Conservation (phyloP, 2,888 invertebrate species). For the Apamea sordens region DNA sequence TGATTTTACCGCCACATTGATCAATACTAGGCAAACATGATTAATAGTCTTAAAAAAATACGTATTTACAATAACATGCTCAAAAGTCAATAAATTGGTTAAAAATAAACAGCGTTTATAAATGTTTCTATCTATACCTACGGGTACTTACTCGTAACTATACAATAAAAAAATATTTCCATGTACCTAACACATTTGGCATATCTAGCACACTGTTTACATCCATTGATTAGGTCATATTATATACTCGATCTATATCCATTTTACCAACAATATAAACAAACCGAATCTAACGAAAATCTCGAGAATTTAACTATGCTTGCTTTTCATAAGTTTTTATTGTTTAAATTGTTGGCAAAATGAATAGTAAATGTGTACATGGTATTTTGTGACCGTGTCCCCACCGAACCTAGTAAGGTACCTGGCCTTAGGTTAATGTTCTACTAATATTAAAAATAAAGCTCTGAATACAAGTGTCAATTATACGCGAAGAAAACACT, state of each 20-base stretch:
- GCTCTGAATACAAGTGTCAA: constrained; percentile 60
- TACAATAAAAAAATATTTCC: constrained; percentile 70
- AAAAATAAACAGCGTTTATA: constrained; percentile 57
- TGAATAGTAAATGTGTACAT: constrained; percentile 24
- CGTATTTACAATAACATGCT: constrained; percentile 20
- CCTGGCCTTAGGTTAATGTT: constrained; percentile 48
- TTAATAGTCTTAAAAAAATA: neutral
- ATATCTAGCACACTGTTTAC: constrained; percentile 68
- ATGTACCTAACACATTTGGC: constrained; percentile 69
- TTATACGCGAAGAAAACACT: constrained; percentile 25
- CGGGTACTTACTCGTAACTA: constrained; percentile 58
- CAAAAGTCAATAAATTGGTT: constrained; percentile 5
- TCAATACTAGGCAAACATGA: neutral
- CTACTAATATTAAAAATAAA: constrained; percentile 60
- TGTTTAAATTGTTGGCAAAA: constrained; percentile 17
- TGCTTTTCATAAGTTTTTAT: neutral
- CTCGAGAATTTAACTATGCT: neutral
- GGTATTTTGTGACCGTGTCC: constrained; percentile 49
- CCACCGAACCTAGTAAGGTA: constrained; percentile 47
- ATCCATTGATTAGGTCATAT: constrained; percentile 36
- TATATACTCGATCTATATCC: constrained; percentile 32
- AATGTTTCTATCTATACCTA: constrained; percentile 61
- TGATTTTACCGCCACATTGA: constrained; percentile 1
- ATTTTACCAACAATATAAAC: constrained; percentile 36
- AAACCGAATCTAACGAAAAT: constrained; percentile 4